Conservation (phyloP, 2,113 vertebrate species). For the Ibidorhyncha struthersii region DNA sequence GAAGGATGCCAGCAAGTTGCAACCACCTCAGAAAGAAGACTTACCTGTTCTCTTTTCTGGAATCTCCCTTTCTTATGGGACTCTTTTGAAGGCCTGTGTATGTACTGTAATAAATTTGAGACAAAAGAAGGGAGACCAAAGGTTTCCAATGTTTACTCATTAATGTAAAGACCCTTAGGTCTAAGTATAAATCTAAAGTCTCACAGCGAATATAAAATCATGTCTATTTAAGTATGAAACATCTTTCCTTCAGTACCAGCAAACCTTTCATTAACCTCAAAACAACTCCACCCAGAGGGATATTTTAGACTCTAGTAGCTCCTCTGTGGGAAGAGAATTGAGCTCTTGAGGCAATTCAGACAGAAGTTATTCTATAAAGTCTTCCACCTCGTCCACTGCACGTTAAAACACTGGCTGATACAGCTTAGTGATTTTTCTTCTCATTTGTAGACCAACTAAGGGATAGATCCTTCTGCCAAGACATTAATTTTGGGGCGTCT, state of each 20-base stretch:
- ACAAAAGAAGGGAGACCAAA: neutral
- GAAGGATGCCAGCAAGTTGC: neutral
- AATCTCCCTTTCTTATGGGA: neutral
- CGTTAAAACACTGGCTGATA: neutral
- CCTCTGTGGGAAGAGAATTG: neutral
- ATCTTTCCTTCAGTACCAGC: neutral
- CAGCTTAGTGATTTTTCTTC: neutral
- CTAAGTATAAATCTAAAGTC: neutral
- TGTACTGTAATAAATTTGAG: neutral
- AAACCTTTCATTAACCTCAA: neutral
- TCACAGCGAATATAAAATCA: neutral
- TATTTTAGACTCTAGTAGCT: neutral
- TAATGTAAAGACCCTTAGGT: neutral
- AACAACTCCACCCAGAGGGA: neutral
- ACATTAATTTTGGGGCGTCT: neutral
- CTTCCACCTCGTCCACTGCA: neutral
- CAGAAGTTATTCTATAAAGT: neutral
- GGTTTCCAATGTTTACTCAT: neutral
- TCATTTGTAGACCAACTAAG: neutral
- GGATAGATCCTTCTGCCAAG: neutral
- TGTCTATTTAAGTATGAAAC: neutral
- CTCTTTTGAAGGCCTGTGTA: neutral
- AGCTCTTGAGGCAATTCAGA: neutral
- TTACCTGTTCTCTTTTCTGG: neutral
- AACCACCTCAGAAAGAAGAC: neutral